A percentile compares a stretch with the other conserved stretches of the same genome.
phyloP scores from a whole-genome alignment of 2,797 vertebrate species.

The Serranus cabrilla region DNA sequence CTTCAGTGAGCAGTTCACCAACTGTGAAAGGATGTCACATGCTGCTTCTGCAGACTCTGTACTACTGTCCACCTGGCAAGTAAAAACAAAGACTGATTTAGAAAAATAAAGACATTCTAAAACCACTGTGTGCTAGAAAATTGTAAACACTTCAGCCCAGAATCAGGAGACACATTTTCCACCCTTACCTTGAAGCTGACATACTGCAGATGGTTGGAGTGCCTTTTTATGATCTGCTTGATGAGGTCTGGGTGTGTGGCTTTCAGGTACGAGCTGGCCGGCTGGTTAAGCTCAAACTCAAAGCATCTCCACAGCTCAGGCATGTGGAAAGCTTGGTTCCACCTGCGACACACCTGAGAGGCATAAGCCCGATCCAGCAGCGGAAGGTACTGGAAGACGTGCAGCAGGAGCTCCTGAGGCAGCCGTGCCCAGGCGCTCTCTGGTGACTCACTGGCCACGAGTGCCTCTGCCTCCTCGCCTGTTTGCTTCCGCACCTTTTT shows the following conservation, averaged over 20 bases:
- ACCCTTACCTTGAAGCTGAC: slow-evolving; percentile 97
- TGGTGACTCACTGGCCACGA: background rate
- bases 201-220: slow-evolving; percentile 97
- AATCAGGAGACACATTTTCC: background rate
- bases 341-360: slow-evolving; percentile 93
- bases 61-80: slow-evolving; percentile 95
- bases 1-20: slow-evolving; percentile 98
- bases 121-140: background rate
- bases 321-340: slow-evolving; percentile 99
- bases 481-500: slow-evolving; percentile 86
- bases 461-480: slow-evolving; percentile 45
- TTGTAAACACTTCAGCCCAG: background rate
- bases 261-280: slow-evolving; percentile 96
- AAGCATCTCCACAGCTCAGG: slow-evolving; percentile 98
- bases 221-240: slow-evolving; percentile 97
- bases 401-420: slow-evolving; percentile 94
- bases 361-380: slow-evolving; percentile 95
- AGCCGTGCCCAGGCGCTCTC: slow-evolving; percentile 89
- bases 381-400: slow-evolving; percentile 95
- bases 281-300: slow-evolving; percentile 97
- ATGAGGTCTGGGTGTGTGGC: slow-evolving; percentile 98
- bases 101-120: background rate
- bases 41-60: slow-evolving; percentile 98
- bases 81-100: slow-evolving; percentile 21
- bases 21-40: slow-evolving; percentile 97